A percentile compares a stretch with the other conserved stretches of the same genome.
phyloP scores from a whole-genome alignment of 2,797 vertebrate genomes.

The Arrhamphus sclerolepis region DNA sequence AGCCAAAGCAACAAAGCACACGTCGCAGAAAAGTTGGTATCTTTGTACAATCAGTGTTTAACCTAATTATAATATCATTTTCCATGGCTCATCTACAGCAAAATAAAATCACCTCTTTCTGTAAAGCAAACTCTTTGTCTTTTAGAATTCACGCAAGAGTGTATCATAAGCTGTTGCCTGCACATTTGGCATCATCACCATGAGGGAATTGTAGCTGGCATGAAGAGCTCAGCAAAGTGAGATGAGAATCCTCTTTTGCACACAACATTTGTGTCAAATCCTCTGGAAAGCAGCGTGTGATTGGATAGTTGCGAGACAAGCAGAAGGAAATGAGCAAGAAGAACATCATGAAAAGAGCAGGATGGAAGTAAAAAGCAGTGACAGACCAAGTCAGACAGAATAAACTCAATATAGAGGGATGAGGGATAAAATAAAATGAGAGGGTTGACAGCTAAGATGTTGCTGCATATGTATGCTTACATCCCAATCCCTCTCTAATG shows the following conservation, averaged over 20 bases:
- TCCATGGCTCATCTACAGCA: slow-evolving; percentile 34
- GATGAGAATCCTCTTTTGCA: slow-evolving; percentile 51
- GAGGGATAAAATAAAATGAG: slow-evolving; percentile 24
- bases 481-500: slow-evolving; percentile 52
- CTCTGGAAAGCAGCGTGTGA: slow-evolving; percentile 45
- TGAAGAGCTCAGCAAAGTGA: slow-evolving; percentile 50
- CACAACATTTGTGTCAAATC: slow-evolving; percentile 60
- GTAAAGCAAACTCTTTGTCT: slow-evolving; percentile 17
- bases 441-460: slow-evolving; percentile 31
- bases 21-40: slow-evolving; percentile 19
- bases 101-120: too few relatives aligned
- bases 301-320: slow-evolving; percentile 38
- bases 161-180: slow-evolving; percentile 54
- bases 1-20: neutral
- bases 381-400: slow-evolving; percentile 17
- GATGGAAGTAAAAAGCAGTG: slow-evolving; percentile 14
- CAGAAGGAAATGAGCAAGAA: slow-evolving; percentile 10
- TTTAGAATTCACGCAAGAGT: slow-evolving; percentile 26
- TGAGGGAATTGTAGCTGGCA: slow-evolving; percentile 46
- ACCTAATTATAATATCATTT: slow-evolving; percentile 33
- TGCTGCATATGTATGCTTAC: slow-evolving; percentile 45
- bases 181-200: slow-evolving; percentile 50
- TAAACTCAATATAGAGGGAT: slow-evolving; percentile 1
- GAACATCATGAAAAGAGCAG: slow-evolving; percentile 3
- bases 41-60: slow-evolving; percentile 35